Base-by-base conservation (phyloP, 2,888 invertebrate species). In the Aelia acuminata region DNA sequence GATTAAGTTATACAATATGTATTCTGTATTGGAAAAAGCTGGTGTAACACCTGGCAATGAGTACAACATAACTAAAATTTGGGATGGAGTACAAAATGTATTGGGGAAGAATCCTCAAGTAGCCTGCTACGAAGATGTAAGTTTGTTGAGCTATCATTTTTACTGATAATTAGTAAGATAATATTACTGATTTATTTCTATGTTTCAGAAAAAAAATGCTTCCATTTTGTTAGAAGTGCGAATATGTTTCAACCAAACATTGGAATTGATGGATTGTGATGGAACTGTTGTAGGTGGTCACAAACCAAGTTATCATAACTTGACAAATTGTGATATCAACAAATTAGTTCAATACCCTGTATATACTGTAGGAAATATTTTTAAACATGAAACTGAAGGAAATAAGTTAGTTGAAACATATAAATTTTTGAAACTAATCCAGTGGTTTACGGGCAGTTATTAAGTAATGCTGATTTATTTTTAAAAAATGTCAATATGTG, bases 161-260 rank as follows among this genome's bases (percentile, higher is more conserved):
- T 35, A 35, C 47, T 84, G 20, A 1, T 87, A n/a, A 20, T 84
- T 88, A 20, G 18, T n/a, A 22, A 0, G 1, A 3, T 75, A 75
- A 39, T 43, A 43, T 43, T 80, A 80, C 22, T 43, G n/a, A n/a
- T 8, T n/a, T 80, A n/a, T 63, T 49, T n/a, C 88, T 90, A 89
- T 90, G 85, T 89, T 87, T 92, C 91, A 85, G 85, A 53, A 85
- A 49, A 8, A 35, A 85, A 49, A 85, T 49, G 11, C 93, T 4
- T 95, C 94, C 91, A 91, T 97, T 86, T 94, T 94, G 80, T n/a
- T 80, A 35, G 96, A 97, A 92, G 94, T 97, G 88, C 93, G 96
- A 35, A 94, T 97, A 86, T 97, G 97, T 91, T 95, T 97, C 90
- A 93, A 95, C 91, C 96, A 96, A 91, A 92, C 92, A 0, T 92